phyloP scores from a whole-genome alignment of 1,140 invertebrate species.

The Oryctes rhinoceros region DNA sequence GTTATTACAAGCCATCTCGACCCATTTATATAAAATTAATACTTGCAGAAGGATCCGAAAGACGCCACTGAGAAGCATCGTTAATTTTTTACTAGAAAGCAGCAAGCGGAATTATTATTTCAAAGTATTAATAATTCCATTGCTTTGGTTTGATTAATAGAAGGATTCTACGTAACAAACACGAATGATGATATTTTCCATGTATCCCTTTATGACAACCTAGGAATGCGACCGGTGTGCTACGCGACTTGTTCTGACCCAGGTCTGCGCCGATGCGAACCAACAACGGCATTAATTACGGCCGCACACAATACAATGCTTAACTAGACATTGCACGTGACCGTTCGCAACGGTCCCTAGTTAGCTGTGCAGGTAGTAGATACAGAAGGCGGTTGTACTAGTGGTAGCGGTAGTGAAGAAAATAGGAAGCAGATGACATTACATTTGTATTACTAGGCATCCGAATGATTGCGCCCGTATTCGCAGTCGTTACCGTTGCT shows the following conservation, averaged over 20 bases:
- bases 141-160: too few relatives aligned
- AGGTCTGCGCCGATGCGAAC: background rate
- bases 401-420: conserved; percentile 1
- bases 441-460: conserved; percentile 46
- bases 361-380: conserved; percentile 9
- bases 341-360: conserved; percentile 7
- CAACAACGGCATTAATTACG: conserved; percentile 1
- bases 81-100: too few relatives aligned
- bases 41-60: too few relatives aligned
- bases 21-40: too few relatives aligned
- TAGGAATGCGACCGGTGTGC: background rate
- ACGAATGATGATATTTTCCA: background rate
- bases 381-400: background rate
- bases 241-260: background rate
- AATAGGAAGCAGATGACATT: conserved; percentile 43
- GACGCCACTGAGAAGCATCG: too few relatives aligned
- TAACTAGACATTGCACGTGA: conserved; percentile 12
- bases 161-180: too few relatives aligned
- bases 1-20: too few relatives aligned
- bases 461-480: conserved; percentile 44
- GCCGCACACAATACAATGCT: conserved; percentile 8
- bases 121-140: too few relatives aligned
- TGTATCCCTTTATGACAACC: background rate
- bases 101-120: too few relatives aligned
- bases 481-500: background rate